These are phyloP conservation scores for Xenentodon cancila DNA, from an alignment of 2,797 vertebrate genomes.

Conservation along the genomic window DNA sequence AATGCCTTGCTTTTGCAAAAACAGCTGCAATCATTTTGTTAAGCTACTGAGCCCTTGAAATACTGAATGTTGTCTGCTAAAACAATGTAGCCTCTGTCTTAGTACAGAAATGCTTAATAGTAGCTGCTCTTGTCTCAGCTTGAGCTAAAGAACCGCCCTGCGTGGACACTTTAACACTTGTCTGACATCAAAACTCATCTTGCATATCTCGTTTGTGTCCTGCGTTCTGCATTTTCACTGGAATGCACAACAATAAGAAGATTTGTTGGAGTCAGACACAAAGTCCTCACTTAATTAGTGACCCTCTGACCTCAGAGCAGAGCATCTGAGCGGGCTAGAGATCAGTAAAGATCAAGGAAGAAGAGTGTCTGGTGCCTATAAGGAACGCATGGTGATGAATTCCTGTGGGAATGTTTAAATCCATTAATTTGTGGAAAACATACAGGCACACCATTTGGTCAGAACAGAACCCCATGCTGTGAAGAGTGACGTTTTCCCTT, in stretches of 20 bases:
- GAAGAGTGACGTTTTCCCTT: slow-evolving; percentile 39
- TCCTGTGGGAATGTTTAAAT: slow-evolving; percentile 22
- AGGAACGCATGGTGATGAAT: slow-evolving; percentile 16
- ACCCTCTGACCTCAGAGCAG: slow-evolving; percentile 45
- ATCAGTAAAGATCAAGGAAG: slow-evolving; percentile 11
- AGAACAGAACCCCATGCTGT: slow-evolving; percentile 50
- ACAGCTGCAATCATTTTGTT: slow-evolving; percentile 8
- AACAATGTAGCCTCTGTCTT: slow-evolving; percentile 5
- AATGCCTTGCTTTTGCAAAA: slow-evolving; percentile 2
- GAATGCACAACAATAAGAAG: slow-evolving; percentile 31
- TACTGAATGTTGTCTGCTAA: neutral
- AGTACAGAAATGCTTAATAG: slow-evolving; percentile 10
- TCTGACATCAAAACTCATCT: neutral
- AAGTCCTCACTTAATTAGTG: slow-evolving; percentile 49
- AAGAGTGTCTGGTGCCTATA: slow-evolving; percentile 24
- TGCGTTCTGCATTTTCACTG: slow-evolving; percentile 2
- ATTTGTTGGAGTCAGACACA: slow-evolving; percentile 43
- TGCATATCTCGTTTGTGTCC: neutral
- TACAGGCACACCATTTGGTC: slow-evolving; percentile 37
- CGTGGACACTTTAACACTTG: neutral
- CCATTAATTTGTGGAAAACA: slow-evolving; percentile 22
- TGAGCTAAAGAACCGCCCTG: slow-evolving; percentile 5
- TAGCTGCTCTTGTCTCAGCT: slow-evolving; percentile 19
- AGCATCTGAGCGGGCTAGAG: slow-evolving; percentile 17
- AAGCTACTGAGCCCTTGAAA: neutral